Percentiles rank a stretch among this genome's conserved stretches.
Conservation (phyloP, 2,113 vertebrate genomes). For the Amazona guildingii region DNA sequence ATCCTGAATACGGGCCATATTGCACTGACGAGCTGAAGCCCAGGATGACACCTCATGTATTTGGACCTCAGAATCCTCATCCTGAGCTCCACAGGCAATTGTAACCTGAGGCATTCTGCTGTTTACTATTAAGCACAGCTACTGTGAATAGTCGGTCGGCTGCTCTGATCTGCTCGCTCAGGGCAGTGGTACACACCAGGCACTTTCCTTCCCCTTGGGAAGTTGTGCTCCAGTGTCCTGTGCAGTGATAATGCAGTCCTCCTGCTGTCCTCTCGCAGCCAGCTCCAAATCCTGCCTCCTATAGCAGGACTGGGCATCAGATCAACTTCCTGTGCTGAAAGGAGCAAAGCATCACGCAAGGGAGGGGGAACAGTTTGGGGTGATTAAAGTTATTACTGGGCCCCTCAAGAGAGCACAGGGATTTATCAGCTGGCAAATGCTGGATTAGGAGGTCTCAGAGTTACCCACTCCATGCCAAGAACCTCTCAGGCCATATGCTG, state of each 20-base stretch:
- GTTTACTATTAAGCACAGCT: background rate
- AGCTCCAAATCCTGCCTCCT: background rate
- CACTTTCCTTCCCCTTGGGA: background rate
- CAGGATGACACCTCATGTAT: background rate
- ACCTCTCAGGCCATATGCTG: constrained; percentile 21
- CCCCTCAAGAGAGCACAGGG: background rate
- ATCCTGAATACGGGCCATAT: background rate
- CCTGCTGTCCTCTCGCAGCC: background rate
- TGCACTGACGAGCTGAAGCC: background rate
- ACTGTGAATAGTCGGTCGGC: background rate
- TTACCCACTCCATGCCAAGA: background rate
- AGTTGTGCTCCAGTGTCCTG: background rate
- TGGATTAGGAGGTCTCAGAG: constrained; percentile 30
- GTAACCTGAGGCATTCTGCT: background rate
- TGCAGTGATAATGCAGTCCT: background rate
- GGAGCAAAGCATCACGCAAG: background rate
- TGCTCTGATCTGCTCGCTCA: background rate
- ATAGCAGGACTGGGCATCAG: background rate
- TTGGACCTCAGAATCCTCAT: background rate
- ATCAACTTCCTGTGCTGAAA: background rate
- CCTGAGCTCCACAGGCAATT: background rate
- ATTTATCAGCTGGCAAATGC: constrained; percentile 14
- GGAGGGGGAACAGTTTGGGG: background rate
- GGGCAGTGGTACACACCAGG: background rate
- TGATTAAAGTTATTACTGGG: constrained; percentile 15